Evolutionary conservation across 2,113 vertebrate species (phyloP).

Genomic region (Uropsilus gracilis): DNA sequence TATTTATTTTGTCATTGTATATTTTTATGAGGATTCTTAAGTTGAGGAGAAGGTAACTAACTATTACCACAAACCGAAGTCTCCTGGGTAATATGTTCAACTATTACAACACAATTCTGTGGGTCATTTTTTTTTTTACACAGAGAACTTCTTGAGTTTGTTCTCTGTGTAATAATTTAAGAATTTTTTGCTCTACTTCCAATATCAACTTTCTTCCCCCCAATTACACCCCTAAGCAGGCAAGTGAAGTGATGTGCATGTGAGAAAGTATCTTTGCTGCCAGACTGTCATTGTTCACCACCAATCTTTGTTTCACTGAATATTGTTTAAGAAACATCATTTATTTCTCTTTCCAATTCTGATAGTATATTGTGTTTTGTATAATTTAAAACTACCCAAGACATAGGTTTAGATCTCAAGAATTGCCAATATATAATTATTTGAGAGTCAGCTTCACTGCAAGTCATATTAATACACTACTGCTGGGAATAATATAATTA

Average conservation of each 20-base stretch:
- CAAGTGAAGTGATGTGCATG: accelerated
- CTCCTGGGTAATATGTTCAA: not conserved
- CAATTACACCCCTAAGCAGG: not conserved
- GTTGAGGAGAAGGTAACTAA: not conserved
- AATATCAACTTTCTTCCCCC: not conserved
- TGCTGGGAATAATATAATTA: not conserved
- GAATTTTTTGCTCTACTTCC: not conserved
- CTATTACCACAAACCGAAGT: not conserved
- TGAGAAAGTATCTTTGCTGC: not conserved
- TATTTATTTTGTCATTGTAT: not conserved
- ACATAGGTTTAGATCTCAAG: not conserved
- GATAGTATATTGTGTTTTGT: not conserved
- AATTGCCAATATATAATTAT: not conserved
- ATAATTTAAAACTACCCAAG: slow-evolving; percentile 9
- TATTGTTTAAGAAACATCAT: not conserved
- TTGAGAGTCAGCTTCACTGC: not conserved
- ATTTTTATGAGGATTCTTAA: not conserved
- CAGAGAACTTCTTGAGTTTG: not conserved
- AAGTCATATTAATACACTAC: not conserved
- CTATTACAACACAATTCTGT: not conserved
- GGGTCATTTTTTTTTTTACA: not conserved
- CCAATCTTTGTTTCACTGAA: not conserved
- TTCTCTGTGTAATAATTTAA: not conserved
- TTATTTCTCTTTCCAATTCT: not conserved
- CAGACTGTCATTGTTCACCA: not conserved